phyloP scores from a whole-genome alignment of 2,113 vertebrate genomes.

The Pionites leucogaster region DNA sequence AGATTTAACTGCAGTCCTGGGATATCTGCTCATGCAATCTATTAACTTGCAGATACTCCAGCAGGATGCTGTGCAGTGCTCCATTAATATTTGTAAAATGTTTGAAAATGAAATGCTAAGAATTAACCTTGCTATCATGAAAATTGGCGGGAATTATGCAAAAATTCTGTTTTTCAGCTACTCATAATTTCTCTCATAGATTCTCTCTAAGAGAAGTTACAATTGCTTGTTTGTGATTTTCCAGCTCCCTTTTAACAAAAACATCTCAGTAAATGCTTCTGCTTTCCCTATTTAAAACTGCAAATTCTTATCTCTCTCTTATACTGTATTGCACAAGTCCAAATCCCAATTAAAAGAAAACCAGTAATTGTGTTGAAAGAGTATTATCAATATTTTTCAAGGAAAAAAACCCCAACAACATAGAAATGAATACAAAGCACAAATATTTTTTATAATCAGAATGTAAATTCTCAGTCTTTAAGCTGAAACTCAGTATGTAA shows the following conservation, averaged over 20 bases:
- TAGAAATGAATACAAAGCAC: not conserved
- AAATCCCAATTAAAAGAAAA: slow-evolving; percentile 18
- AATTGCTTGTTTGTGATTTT: not conserved
- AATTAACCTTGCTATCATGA: not conserved
- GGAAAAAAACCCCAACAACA: not conserved
- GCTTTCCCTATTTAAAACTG: not conserved
- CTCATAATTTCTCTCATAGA: not conserved
- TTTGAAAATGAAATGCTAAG: not conserved
- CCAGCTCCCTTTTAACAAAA: not conserved
- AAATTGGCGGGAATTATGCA: not conserved
- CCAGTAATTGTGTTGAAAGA: not conserved
- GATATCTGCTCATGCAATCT: not conserved
- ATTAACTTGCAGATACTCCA: not conserved
- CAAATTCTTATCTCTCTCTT: not conserved
- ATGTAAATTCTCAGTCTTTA: slow-evolving; percentile 30
- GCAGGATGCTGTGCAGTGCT: not conserved
- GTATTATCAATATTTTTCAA: slow-evolving; percentile 1
- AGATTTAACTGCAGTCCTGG: not conserved
- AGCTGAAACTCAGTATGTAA: not conserved
- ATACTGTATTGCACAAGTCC: not conserved
- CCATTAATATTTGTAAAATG: not conserved
- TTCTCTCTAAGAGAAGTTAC: not conserved
- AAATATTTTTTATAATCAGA: slow-evolving; percentile 32
- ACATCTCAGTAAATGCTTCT: not conserved
- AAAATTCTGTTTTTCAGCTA: not conserved